Conservation (phyloP, 2,797 vertebrate genomes). For the Rhabdophis nuchalis region DNA sequence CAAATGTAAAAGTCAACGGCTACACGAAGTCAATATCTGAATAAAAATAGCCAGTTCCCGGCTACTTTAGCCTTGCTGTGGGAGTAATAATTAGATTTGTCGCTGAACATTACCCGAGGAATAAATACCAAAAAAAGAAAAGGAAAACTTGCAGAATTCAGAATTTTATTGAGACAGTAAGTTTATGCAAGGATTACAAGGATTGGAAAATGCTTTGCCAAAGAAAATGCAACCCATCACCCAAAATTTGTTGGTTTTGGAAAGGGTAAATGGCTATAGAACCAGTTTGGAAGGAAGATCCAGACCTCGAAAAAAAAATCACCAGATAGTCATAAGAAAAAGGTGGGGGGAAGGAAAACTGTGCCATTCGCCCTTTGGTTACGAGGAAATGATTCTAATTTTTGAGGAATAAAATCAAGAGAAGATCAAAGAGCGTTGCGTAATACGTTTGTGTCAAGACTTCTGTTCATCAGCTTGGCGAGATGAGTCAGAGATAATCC, state of each 20-base stretch:
- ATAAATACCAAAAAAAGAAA: background rate
- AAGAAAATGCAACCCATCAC: too few relatives aligned
- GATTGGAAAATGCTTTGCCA: background rate
- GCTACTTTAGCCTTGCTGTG: background rate
- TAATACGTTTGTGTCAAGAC: background rate
- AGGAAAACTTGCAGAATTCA: background rate
- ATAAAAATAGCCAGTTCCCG: background rate
- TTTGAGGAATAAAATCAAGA: background rate
- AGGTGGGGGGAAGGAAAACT: background rate
- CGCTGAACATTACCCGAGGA: background rate
- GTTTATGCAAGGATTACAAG: background rate
- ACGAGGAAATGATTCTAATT: background rate
- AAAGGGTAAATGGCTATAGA: background rate
- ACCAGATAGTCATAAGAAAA: background rate
- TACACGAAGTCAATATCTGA: background rate
- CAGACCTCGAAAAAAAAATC: background rate
- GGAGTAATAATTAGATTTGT: background rate
- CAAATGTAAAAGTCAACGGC: background rate
- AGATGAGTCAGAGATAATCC: background rate
- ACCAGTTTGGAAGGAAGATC: background rate
- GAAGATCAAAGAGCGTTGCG: background rate
- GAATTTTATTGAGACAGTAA: background rate
- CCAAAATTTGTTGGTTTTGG: background rate
- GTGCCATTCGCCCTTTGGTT: background rate
- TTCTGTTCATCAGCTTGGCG: background rate